A percentile compares a stretch with the other conserved stretches of the same genome.
Evolutionary conservation across 2,113 vertebrate genomes (phyloP).

Genomic region (Burhinus bistriatus): DNA sequence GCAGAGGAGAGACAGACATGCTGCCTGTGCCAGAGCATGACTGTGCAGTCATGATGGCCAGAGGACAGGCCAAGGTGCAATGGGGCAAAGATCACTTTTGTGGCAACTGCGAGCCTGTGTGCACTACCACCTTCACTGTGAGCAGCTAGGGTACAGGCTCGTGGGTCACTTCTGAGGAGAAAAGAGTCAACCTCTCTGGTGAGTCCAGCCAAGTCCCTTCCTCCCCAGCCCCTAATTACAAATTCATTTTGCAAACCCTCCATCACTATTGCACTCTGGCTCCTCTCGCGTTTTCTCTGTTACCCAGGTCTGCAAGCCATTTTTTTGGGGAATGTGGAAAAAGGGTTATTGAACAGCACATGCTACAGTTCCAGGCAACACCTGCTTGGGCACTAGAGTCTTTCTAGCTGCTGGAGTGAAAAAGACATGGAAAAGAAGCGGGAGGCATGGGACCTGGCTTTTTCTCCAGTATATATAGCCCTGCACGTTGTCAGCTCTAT

Average conservation of each 20-base stretch:
- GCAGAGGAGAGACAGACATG: not conserved
- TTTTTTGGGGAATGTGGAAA: not conserved
- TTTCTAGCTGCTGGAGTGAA: not conserved
- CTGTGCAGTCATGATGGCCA: not conserved
- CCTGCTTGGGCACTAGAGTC: not conserved
- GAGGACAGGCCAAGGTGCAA: not conserved
- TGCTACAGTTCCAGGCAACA: not conserved
- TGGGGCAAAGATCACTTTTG: not conserved
- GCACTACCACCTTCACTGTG: not conserved
- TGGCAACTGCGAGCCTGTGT: not conserved
- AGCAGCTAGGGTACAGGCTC: not conserved
- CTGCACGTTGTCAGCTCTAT: not conserved
- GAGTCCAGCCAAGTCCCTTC: not conserved
- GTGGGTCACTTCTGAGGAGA: not conserved
- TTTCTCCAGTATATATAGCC: not conserved
- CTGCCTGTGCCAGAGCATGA: fast-evolving
- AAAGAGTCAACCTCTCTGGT: not conserved
- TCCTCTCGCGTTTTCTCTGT: not conserved
- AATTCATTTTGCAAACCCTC: not conserved
- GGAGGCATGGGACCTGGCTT: not conserved
- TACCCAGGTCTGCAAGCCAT: not conserved
- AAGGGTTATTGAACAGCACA: not conserved
- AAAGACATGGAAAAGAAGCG: not conserved
- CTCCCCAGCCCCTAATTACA: not conserved
- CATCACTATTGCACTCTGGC: not conserved